Percentiles rank a stretch among this genome's conserved stretches.
Evolutionary conservation across 2,113 vertebrate species (phyloP).

Genomic region (Istiophorus platypterus): DNA sequence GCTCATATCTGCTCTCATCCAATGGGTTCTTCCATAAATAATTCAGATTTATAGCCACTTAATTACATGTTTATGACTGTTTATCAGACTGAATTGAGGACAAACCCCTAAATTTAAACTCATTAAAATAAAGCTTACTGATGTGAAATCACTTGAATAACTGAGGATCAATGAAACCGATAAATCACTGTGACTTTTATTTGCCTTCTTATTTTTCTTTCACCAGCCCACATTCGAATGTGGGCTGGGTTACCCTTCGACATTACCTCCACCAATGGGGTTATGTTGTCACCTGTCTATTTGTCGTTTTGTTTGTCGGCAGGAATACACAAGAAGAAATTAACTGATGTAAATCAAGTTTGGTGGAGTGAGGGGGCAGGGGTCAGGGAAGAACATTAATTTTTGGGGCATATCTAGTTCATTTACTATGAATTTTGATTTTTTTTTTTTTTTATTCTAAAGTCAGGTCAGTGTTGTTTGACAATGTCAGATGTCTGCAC

Average conservation of each 20-base stretch:
- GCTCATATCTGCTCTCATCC: neutral
- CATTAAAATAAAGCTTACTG: neutral
- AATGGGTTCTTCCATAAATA: neutral
- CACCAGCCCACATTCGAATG: conserved; percentile 11
- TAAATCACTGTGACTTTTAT: neutral
- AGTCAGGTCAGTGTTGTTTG: too few relatives aligned
- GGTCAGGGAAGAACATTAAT: too few relatives aligned
- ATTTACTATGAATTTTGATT: too few relatives aligned
- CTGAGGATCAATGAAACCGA: neutral
- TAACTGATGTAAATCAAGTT: too few relatives aligned
- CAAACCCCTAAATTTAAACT: neutral
- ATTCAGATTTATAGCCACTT: conserved; percentile 4
- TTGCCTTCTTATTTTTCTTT: neutral
- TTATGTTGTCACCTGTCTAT: too few relatives aligned
- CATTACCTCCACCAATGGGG: neutral
- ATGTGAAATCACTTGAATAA: neutral
- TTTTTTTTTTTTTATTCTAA: too few relatives aligned
- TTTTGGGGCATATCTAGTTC: too few relatives aligned
- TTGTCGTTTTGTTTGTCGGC: too few relatives aligned
- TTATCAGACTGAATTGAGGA: too few relatives aligned
- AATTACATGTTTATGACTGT: neutral
- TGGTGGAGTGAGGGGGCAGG: too few relatives aligned
- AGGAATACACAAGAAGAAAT: too few relatives aligned
- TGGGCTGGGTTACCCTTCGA: neutral
- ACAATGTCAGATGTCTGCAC: too few relatives aligned